These are phyloP conservation scores for Isichthys henryi DNA, from an alignment of 2,113 vertebrate species.

Conservation along the genomic window DNA sequence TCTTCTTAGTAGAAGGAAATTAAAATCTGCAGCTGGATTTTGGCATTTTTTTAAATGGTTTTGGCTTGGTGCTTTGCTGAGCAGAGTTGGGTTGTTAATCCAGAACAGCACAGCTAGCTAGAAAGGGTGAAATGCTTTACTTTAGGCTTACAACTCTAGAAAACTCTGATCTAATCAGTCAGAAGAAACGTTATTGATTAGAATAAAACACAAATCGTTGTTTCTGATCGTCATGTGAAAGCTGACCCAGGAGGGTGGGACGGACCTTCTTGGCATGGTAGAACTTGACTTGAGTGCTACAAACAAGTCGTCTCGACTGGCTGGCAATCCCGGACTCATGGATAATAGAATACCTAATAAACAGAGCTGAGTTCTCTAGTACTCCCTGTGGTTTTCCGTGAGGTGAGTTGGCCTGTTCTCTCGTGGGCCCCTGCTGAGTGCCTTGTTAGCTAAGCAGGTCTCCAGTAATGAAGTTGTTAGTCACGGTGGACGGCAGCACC, in stretches of 20 bases:
- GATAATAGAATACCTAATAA: not conserved
- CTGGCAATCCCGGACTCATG: not conserved
- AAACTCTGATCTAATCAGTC: not conserved
- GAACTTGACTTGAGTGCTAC: not conserved
- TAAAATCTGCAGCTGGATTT: not conserved
- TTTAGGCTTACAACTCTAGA: not conserved
- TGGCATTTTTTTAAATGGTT: not conserved
- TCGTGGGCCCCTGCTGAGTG: not conserved
- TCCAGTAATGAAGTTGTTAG: conserved; percentile 34
- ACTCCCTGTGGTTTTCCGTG: not conserved
- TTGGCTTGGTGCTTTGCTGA: not conserved
- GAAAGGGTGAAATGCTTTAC: not conserved
- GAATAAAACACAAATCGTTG: not conserved
- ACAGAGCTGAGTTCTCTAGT: not conserved
- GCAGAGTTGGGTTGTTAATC: not conserved
- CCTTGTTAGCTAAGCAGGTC: not conserved
- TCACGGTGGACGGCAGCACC: conserved; percentile 30
- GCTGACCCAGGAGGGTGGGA: not conserved
- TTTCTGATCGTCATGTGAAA: not conserved
- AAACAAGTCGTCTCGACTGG: not conserved
- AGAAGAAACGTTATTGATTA: not conserved
- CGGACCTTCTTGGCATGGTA: not conserved
- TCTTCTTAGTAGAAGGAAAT: not conserved
- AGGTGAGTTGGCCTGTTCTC: not conserved
- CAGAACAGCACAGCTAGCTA: not conserved